phyloP scores from a whole-genome alignment of 37 sponge, comb jelly and placozoan species.

The Diacarnus erythraeanus region DNA sequence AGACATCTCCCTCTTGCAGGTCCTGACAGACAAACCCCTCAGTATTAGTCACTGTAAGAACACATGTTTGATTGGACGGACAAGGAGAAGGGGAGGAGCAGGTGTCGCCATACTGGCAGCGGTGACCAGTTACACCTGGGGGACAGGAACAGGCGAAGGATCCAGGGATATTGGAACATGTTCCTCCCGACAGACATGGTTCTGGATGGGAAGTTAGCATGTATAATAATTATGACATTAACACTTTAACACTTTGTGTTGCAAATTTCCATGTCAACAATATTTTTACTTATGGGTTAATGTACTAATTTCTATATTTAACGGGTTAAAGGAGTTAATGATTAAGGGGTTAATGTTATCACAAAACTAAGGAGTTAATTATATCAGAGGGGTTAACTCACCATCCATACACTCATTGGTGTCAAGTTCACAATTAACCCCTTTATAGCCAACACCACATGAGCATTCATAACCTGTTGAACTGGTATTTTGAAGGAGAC shows the following conservation, averaged over 20 bases:
- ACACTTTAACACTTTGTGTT: too few species aligned
- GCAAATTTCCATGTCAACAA: background rate
- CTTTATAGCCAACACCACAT: conserved; percentile 50
- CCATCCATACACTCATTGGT: conserved; percentile 48
- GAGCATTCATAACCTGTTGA: conserved; percentile 28
- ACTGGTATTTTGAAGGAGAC: conserved; percentile 1
- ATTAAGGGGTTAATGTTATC: too few species aligned
- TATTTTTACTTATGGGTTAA: background rate
- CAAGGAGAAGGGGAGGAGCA: conserved; percentile 36
- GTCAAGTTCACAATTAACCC: conserved; percentile 44
- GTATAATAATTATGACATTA: too few species aligned
- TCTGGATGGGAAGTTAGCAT: too few species aligned
- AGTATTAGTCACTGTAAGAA: conserved; percentile 39
- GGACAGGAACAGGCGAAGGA: conserved; percentile 61
- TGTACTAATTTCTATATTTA: background rate
- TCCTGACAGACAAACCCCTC: conserved; percentile 50
- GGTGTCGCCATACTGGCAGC: conserved; percentile 44
- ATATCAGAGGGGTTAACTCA: background rate
- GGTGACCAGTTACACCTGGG: conserved; percentile 37
- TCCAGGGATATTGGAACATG: conserved; percentile 53
- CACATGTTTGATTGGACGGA: conserved; percentile 25
- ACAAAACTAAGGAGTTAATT: too few species aligned
- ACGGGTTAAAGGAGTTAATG: background rate
- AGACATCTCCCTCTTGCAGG: background rate
- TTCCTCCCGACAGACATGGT: conserved; percentile 58